phyloP scores from a whole-genome alignment of 2,888 invertebrate genomes.

The Zaprionus obscuricornis region DNA sequence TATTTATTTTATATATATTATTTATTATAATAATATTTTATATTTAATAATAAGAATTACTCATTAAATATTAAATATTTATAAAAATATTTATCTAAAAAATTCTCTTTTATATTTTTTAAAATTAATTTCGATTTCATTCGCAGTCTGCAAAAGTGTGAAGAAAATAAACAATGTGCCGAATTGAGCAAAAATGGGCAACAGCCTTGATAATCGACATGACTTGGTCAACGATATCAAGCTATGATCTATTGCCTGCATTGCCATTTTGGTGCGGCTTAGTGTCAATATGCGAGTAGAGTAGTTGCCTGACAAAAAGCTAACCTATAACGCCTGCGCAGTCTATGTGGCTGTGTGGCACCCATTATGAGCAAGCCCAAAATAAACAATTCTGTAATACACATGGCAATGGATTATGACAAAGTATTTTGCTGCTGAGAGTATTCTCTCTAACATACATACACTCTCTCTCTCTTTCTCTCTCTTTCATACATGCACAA shows the following conservation, averaged over 20 bases:
- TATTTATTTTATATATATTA: too few species aligned
- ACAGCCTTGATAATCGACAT: conserved; percentile 38
- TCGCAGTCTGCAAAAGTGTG: conserved; percentile 28
- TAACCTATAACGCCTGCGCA: conserved; percentile 78
- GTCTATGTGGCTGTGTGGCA: conserved; percentile 77
- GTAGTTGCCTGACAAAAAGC: conserved; percentile 31
- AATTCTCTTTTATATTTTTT: too few species aligned
- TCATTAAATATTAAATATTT: too few species aligned
- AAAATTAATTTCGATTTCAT: conserved; percentile 27
- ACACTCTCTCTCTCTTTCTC: neutral
- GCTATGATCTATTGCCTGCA: conserved; percentile 29
- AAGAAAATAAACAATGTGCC: conserved; percentile 23
- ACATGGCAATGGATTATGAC: conserved; percentile 26
- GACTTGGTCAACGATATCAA: conserved; percentile 11
- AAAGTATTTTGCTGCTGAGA: neutral
- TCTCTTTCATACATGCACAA: neutral
- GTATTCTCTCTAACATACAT: too few species aligned
- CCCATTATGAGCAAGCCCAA: conserved; percentile 80
- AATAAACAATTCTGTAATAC: conserved; percentile 76
- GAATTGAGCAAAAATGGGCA: conserved; percentile 10
- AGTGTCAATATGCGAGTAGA: conserved; percentile 5
- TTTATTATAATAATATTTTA: too few species aligned
- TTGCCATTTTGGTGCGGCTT: conserved; percentile 28
- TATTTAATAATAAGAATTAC: too few species aligned
- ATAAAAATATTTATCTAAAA: neutral